Evolutionary conservation across 2,113 vertebrate species (phyloP).

Genomic region (Notothenia rossii): DNA sequence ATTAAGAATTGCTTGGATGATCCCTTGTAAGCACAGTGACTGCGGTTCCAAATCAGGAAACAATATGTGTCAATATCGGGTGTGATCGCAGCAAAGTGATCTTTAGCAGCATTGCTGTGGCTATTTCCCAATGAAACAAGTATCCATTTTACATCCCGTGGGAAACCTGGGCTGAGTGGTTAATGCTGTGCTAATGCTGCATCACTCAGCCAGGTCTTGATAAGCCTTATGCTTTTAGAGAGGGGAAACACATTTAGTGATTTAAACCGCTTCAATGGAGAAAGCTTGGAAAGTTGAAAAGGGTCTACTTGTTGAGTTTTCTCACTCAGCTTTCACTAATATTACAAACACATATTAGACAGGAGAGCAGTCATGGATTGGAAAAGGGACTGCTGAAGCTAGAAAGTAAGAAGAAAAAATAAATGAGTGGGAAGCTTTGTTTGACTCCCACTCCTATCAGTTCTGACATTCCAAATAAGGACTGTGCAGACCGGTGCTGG

Average conservation of each 20-base stretch:
- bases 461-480: conserved; percentile 84
- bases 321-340: conserved; percentile 60
- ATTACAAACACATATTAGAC: conserved; percentile 57
- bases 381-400: conserved; percentile 56
- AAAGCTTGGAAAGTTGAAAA: conserved; percentile 60
- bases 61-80: conserved; percentile 60
- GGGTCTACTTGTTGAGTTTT: conserved; percentile 67
- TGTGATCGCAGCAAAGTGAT: conserved; percentile 68
- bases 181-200: conserved; percentile 80
- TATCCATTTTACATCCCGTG: conserved; percentile 81
- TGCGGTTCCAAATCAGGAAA: conserved; percentile 58
- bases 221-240: conserved; percentile 75
- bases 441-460: conserved; percentile 80
- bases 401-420: conserved; percentile 62
- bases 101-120: conserved; percentile 59
- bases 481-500: conserved; percentile 69
- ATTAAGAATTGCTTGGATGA: conserved; percentile 37
- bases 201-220: conserved; percentile 71
- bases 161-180: conserved; percentile 78
- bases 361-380: conserved; percentile 38
- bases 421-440: conserved; percentile 77
- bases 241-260: conserved; percentile 68
- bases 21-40: conserved; percentile 23
- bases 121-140: conserved; percentile 72
- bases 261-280: conserved; percentile 66